A percentile compares a stretch with the other conserved stretches of the same genome.
These are phyloP conservation scores for Silurus lanzhouensis DNA, from an alignment of 2,797 vertebrate species.

Conservation along the genomic window DNA sequence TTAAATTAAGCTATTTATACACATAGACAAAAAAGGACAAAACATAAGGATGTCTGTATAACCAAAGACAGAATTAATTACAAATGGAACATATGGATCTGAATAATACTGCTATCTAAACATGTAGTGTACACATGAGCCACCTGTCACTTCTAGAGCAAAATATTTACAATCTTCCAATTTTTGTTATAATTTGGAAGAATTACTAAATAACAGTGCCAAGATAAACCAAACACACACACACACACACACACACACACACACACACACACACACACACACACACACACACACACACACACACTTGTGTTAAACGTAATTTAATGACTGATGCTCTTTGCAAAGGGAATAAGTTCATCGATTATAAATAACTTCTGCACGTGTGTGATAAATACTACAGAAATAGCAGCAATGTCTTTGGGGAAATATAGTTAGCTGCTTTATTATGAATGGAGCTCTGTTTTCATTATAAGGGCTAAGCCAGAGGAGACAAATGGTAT, in stretches of 20 bases:
- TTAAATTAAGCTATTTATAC: too few relatives aligned
- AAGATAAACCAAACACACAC: too few relatives aligned
- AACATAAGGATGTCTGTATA: not conserved
- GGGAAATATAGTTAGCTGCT: not conserved
- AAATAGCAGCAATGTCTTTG: not conserved
- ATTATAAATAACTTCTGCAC: constrained; percentile 22
- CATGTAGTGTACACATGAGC: not conserved
- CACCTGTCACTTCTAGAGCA: constrained; percentile 16
- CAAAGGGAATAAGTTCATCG: constrained; percentile 30
- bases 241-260: not conserved
- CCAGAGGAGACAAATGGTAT: not conserved
- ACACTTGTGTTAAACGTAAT: constrained; percentile 28
- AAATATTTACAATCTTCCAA: constrained; percentile 25
- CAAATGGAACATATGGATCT: not conserved
- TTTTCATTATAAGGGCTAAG: not conserved
- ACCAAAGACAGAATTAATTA: not conserved
- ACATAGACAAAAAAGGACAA: not conserved
- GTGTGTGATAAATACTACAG: constrained; percentile 8
- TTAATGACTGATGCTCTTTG: not conserved
- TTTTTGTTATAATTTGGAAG: constrained; percentile 33
- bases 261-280: not conserved
- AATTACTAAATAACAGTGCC: constrained; percentile 48
- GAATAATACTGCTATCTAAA: not conserved
- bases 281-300: not conserved
- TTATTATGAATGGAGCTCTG: constrained; percentile 11